These are phyloP conservation scores for Gryllus bimaculatus DNA, from an alignment of 1,140 invertebrate species.

Conservation along the genomic window DNA sequence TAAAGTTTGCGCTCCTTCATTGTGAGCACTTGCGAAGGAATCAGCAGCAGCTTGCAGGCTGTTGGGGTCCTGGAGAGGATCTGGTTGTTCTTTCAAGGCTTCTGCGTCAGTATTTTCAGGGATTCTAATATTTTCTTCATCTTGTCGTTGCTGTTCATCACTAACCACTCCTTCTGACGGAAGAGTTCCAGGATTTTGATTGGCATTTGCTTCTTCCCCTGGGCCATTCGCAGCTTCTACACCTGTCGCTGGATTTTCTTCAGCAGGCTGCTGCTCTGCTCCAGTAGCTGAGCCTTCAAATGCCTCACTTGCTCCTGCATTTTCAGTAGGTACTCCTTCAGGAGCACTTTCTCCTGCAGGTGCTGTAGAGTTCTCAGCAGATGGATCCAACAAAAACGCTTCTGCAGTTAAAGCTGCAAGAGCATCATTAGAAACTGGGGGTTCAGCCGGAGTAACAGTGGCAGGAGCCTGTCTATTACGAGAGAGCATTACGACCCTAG, in stretches of 20 bases:
- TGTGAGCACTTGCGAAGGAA: neutral
- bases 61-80: neutral
- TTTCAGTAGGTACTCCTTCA: slow-evolving; percentile 22
- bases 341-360: neutral
- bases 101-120: neutral
- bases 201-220: neutral
- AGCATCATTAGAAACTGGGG: slow-evolving; percentile 52
- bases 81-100: neutral
- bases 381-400: slow-evolving; percentile 50
- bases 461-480: neutral
- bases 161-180: too few relatives aligned
- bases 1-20: neutral
- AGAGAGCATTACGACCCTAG: neutral
- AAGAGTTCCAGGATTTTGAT: neutral
- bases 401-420: slow-evolving; percentile 54
- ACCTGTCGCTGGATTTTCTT: neutral
- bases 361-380: neutral
- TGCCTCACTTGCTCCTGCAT: slow-evolving; percentile 13
- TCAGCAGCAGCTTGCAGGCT: neutral
- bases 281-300: neutral
- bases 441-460: slow-evolving; percentile 38
- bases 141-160: neutral
- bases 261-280: neutral
- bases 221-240: neutral
- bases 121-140: neutral